A percentile compares a stretch with the other conserved stretches of the same genome.
phyloP scores from a whole-genome alignment of 2,113 vertebrate genomes.

The Xerus inauris region DNA sequence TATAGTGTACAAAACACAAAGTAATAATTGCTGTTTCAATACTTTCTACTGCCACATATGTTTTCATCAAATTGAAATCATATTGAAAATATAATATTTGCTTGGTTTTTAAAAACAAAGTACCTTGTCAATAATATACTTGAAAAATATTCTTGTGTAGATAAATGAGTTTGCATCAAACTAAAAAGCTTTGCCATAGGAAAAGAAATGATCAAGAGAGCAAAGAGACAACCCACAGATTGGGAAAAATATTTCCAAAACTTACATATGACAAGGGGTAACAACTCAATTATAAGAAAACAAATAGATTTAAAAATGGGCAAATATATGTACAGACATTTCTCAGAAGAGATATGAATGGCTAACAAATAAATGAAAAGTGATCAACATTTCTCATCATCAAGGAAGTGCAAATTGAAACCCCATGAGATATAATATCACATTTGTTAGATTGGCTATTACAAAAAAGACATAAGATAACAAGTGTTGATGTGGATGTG shows the following conservation, averaged over 20 bases:
- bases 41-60: not conserved
- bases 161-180: not conserved
- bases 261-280: not conserved
- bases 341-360: not conserved
- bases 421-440: not conserved
- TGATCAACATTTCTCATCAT: not conserved
- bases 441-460: not conserved
- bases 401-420: not conserved
- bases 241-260: not conserved
- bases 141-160: not conserved
- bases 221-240: not conserved
- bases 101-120: slow-evolving; percentile 52
- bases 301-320: not conserved
- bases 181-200: not conserved
- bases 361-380: not conserved
- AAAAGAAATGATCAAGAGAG: not conserved
- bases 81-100: slow-evolving; percentile 40
- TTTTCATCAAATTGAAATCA: slow-evolving; percentile 31
- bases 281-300: not conserved
- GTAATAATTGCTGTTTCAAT: not conserved
- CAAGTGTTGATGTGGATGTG: not conserved
- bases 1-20: slow-evolving; percentile 25
- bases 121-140: not conserved
- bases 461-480: not conserved
- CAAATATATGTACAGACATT: not conserved